These are phyloP conservation scores for Rhinogobio ventralis DNA, from an alignment of 2,797 vertebrate species.

Conservation along the genomic window DNA sequence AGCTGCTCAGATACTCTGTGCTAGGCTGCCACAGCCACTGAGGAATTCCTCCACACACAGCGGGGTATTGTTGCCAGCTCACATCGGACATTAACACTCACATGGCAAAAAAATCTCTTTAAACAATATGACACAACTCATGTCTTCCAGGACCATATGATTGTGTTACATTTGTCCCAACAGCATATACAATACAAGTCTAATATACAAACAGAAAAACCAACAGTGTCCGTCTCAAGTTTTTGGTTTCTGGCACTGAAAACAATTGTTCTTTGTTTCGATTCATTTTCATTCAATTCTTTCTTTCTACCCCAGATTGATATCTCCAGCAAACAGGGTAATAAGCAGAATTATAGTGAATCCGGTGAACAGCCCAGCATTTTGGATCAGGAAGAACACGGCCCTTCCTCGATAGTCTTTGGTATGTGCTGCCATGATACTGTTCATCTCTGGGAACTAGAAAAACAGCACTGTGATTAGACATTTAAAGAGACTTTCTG, in stretches of 20 bases:
- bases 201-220: constrained; percentile 1
- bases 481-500: neutral
- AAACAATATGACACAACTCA: constrained; percentile 17
- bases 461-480: constrained; percentile 43
- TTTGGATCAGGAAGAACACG: constrained; percentile 81
- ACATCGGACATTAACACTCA: constrained; percentile 15
- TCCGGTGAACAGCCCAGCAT: constrained; percentile 77
- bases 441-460: constrained; percentile 84
- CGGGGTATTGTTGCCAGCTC: constrained; percentile 34
- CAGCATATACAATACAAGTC: neutral
- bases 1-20: constrained; percentile 39
- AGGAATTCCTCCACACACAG: constrained; percentile 40
- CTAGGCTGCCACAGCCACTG: constrained; percentile 37
- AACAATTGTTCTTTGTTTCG: constrained; percentile 6
- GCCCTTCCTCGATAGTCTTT: constrained; percentile 62
- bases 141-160: constrained; percentile 1
- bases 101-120: neutral
- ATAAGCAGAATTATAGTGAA: constrained; percentile 81
- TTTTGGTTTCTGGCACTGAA: constrained; percentile 24
- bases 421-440: constrained; percentile 66
- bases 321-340: constrained; percentile 77
- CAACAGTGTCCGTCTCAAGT: neutral
- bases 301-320: constrained; percentile 72
- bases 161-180: constrained; percentile 11
- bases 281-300: neutral